phyloP scores from a whole-genome alignment of 1,140 invertebrate genomes.

The Cotesia chilonis region DNA sequence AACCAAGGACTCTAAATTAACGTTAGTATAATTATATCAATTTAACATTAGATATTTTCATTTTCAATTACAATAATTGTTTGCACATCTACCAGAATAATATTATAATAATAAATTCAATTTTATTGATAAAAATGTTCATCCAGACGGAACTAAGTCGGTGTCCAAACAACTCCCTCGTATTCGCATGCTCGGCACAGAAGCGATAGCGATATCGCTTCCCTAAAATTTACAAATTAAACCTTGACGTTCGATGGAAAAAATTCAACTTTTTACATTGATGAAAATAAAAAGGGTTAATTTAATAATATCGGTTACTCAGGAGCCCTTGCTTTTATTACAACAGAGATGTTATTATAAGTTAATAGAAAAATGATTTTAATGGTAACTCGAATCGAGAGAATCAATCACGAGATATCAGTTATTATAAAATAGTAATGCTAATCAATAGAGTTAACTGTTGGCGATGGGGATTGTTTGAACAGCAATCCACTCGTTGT shows the following conservation, averaged over 20 bases:
- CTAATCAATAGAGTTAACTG: constrained; percentile 62
- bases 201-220: background rate
- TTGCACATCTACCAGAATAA: constrained; percentile 6
- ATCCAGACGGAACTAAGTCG: constrained; percentile 56
- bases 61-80: constrained; percentile 25
- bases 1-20: constrained; percentile 51
- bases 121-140: constrained; percentile 43
- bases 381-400: constrained; percentile 16
- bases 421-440: constrained; percentile 65
- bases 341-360: no score
- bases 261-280: background rate
- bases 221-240: constrained; percentile 31
- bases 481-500: constrained; percentile 52
- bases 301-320: no score
- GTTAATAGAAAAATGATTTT: constrained; percentile 16
- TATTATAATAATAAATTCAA: constrained; percentile 22
- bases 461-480: constrained; percentile 59
- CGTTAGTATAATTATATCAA: constrained; percentile 43
- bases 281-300: constrained; percentile 13
- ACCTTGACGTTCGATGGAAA: no score
- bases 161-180: constrained; percentile 54
- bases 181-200: constrained; percentile 37
- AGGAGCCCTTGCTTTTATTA: no score
- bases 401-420: constrained; percentile 39
- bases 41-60: constrained; percentile 4